phyloP scores from a whole-genome alignment of 2,113 vertebrate species.

The Neogobius melanostomus region DNA sequence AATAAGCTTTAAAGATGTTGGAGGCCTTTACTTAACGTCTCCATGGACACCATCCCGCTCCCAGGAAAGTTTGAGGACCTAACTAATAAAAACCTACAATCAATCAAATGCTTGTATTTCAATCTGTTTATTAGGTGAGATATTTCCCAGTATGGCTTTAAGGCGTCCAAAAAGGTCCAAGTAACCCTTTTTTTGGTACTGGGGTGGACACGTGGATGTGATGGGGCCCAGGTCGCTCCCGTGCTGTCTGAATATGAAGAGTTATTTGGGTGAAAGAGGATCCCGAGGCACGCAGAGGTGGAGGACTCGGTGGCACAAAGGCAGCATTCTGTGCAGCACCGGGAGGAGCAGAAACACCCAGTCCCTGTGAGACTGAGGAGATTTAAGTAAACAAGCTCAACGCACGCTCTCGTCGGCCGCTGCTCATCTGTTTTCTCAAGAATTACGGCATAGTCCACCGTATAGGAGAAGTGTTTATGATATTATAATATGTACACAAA shows the following conservation, averaged over 20 bases:
- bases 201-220: conserved; percentile 20
- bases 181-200: conserved; percentile 3
- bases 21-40: too few species aligned
- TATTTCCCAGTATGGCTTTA: too few species aligned
- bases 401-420: conserved; percentile 32
- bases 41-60: too few species aligned
- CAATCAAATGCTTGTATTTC: too few species aligned
- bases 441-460: too few species aligned
- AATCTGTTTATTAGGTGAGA: too few species aligned
- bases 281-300: conserved; percentile 21
- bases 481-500: too few species aligned
- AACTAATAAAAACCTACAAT: too few species aligned
- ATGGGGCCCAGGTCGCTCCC: conserved; percentile 32
- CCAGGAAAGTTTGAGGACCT: too few species aligned
- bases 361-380: conserved; percentile 64
- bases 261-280: conserved; percentile 45
- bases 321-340: conserved; percentile 59
- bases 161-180: too few species aligned
- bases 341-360: conserved; percentile 64
- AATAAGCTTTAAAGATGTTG: too few species aligned
- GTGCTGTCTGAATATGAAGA: conserved; percentile 33
- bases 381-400: conserved; percentile 69
- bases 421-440: conserved; percentile 24
- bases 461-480: too few species aligned
- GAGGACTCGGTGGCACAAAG: conserved; percentile 64